Evolutionary conservation across 2,888 invertebrate species (phyloP).

Genomic region (Camponotus fellah): DNA sequence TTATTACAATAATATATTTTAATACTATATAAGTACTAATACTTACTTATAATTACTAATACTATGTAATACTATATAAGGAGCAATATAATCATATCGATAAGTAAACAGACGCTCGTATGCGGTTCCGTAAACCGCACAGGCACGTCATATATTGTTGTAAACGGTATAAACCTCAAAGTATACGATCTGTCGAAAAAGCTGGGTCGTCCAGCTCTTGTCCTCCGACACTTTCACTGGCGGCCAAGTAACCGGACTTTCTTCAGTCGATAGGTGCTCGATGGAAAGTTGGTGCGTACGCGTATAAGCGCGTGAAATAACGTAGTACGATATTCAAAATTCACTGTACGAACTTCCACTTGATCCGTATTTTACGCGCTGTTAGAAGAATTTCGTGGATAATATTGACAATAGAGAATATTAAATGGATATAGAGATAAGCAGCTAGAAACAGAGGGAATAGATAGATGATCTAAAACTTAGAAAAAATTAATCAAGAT

Average conservation of each 20-base stretch:
- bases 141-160: not conserved
- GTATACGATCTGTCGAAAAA: conserved; percentile 65
- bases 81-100: not conserved
- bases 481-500: not conserved
- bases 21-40: too few species aligned
- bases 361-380: not conserved
- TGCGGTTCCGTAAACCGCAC: not conserved
- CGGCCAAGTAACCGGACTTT: conserved; percentile 83
- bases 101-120: conserved; percentile 1
- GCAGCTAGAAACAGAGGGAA: not conserved
- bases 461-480: not conserved
- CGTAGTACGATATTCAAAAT: conserved; percentile 14
- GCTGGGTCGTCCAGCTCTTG: conserved; percentile 66
- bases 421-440: not conserved
- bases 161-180: conserved; percentile 42
- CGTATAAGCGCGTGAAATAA: conserved; percentile 56
- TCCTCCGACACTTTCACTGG: conserved; percentile 84
- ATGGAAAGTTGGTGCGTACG: conserved; percentile 82
- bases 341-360: too few species aligned
- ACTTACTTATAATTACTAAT: too few species aligned
- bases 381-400: not conserved
- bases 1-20: not conserved
- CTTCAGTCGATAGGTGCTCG: conserved; percentile 84
- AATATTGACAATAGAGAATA: not conserved
- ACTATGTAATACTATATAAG: not conserved